A percentile compares a stretch with the other conserved stretches of the same genome.
These are phyloP conservation scores for Bufo gargarizans DNA, from an alignment of 2,113 vertebrate genomes.

Conservation along the genomic window DNA sequence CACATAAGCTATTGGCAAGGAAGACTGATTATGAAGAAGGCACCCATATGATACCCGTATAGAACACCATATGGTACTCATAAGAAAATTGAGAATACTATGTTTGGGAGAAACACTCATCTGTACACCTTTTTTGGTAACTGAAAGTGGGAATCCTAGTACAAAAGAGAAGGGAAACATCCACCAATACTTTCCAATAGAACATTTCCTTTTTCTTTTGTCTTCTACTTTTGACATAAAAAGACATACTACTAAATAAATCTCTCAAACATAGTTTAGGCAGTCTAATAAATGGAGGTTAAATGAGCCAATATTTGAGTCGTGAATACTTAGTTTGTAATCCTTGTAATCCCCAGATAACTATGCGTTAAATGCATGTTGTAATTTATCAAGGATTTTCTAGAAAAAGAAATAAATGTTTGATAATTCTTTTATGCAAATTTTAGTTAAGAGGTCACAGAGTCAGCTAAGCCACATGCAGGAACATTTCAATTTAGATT, in stretches of 20 bases:
- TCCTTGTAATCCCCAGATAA: conserved; percentile 27
- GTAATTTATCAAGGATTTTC: conserved; percentile 31
- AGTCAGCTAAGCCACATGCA: conserved; percentile 46
- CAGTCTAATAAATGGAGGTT: background rate
- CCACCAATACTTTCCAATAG: background rate
- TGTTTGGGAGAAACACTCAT: background rate
- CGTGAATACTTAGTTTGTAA: background rate
- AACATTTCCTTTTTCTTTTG: background rate
- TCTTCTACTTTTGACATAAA: background rate
- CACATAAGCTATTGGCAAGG: no score
- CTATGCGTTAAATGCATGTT: conserved; percentile 14
- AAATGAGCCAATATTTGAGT: background rate
- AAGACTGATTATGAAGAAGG: no score
- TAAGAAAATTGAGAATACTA: no score
- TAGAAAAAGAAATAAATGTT: conserved; percentile 7
- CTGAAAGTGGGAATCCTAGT: background rate
- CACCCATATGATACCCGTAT: no score
- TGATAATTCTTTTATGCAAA: conserved; percentile 51
- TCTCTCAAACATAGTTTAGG: background rate
- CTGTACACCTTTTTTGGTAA: background rate
- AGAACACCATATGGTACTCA: no score
- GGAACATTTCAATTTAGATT: conserved; percentile 53
- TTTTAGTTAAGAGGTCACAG: conserved; percentile 28
- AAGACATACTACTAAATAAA: background rate
- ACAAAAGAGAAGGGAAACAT: background rate